These are phyloP conservation scores for Apodemia mormo DNA, from an alignment of 2,888 invertebrate species.

Conservation along the genomic window DNA sequence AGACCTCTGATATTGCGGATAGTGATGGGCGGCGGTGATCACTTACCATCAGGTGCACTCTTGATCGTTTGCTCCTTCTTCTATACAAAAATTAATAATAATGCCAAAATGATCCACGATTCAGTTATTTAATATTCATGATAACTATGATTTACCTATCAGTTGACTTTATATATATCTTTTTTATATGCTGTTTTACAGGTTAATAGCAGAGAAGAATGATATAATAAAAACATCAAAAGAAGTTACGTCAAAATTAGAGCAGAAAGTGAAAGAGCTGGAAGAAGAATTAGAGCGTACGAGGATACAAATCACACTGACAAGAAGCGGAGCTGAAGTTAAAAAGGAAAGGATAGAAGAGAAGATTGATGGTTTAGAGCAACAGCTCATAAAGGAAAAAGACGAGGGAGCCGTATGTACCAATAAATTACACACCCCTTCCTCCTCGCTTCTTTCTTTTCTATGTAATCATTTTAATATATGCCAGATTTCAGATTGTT, in stretches of 20 bases:
- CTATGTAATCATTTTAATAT: too few species aligned
- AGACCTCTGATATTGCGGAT: too few species aligned
- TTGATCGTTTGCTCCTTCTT: too few species aligned
- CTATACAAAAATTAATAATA: too few species aligned
- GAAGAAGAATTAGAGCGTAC: slow-evolving; percentile 61
- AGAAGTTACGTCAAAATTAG: slow-evolving; percentile 46
- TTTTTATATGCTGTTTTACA: slow-evolving; percentile 38
- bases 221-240: slow-evolving; percentile 52
- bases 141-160: too few species aligned
- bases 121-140: too few species aligned
- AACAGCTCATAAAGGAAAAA: slow-evolving; percentile 50
- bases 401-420: slow-evolving; percentile 50
- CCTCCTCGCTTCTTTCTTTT: too few species aligned
- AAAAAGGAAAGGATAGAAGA: slow-evolving; percentile 59
- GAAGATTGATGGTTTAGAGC: slow-evolving; percentile 56
- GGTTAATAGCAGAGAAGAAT: slow-evolving; percentile 60
- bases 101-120: too few species aligned
- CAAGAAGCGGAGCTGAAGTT: slow-evolving; percentile 49
- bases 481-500: too few species aligned
- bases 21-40: too few species aligned
- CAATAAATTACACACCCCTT: background rate
- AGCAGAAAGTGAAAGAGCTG: slow-evolving; percentile 51
- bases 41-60: too few species aligned
- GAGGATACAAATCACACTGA: slow-evolving; percentile 53
- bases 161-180: too few species aligned